These are phyloP conservation scores for Cheiracanthium punctorium DNA, from an alignment of 2,888 invertebrate genomes.

Conservation along the genomic window DNA sequence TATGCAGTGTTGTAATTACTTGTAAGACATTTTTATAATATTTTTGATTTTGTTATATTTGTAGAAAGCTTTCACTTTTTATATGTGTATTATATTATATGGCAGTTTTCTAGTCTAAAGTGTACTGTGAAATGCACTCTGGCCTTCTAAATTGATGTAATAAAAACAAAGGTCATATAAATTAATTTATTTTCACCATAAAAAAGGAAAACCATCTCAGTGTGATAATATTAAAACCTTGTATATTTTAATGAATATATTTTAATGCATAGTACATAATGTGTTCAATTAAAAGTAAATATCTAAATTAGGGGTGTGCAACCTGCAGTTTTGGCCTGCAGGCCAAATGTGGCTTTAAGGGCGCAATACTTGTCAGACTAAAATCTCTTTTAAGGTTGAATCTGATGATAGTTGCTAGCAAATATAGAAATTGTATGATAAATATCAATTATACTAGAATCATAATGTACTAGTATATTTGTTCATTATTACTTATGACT, in stretches of 20 bases:
- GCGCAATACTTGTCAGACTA: too few relatives aligned
- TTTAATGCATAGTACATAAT: slow-evolving; percentile 1
- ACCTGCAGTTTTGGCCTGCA: too few relatives aligned
- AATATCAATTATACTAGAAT: too few relatives aligned
- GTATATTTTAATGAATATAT: neutral
- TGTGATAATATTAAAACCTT: slow-evolving; percentile 36
- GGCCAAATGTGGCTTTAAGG: too few relatives aligned
- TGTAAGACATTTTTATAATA: slow-evolving; percentile 68
- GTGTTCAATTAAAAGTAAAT: slow-evolving; percentile 3
- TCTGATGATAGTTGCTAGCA: too few relatives aligned
- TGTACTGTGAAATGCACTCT: slow-evolving; percentile 61
- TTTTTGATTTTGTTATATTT: slow-evolving; percentile 70
- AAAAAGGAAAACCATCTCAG: slow-evolving; percentile 18
- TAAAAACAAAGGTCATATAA: neutral
- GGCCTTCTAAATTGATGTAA: slow-evolving; percentile 11
- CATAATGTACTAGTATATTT: too few relatives aligned
- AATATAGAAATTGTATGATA: too few relatives aligned
- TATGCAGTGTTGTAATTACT: slow-evolving; percentile 67
- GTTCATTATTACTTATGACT: too few relatives aligned
- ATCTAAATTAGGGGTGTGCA: too few relatives aligned
- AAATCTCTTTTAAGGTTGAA: too few relatives aligned
- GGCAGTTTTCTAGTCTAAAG: slow-evolving; percentile 68
- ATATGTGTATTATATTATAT: slow-evolving; percentile 68
- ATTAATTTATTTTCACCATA: slow-evolving; percentile 3
- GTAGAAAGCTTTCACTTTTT: slow-evolving; percentile 70